Conservation (phyloP, 1,140 invertebrate genomes). For the Drosophila bocki region DNA sequence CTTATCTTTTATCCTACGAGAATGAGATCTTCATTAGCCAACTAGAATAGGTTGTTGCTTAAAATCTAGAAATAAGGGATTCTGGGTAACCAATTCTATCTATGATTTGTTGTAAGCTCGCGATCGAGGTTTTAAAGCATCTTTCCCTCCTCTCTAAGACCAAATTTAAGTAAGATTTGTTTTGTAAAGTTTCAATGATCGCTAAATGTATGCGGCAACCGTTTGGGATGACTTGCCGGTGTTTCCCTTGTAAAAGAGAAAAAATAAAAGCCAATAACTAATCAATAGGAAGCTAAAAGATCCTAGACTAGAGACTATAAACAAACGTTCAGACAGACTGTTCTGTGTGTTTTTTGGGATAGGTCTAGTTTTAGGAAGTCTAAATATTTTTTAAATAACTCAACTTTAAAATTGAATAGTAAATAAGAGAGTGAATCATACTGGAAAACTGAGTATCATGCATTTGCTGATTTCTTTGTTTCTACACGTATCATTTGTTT, state of each 20-base stretch:
- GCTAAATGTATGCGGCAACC: too few relatives aligned
- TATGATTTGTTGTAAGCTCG: too few relatives aligned
- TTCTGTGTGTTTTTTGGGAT: neutral
- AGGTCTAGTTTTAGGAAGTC: neutral
- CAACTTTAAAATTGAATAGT: neutral
- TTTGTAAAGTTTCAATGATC: too few relatives aligned
- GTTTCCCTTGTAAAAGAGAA: too few relatives aligned
- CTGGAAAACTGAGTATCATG: neutral
- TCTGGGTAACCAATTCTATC: neutral
- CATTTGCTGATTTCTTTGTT: neutral
- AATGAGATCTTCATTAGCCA: neutral
- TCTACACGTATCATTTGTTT: neutral
- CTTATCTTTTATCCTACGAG: conserved; percentile 2
- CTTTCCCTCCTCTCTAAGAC: too few relatives aligned
- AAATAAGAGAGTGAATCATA: neutral
- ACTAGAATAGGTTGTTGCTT: neutral
- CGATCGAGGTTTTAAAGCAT: too few relatives aligned
- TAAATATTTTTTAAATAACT: neutral
- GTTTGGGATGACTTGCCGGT: too few relatives aligned
- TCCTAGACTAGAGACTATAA: too few relatives aligned
- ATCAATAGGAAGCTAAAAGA: too few relatives aligned
- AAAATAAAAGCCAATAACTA: too few relatives aligned
- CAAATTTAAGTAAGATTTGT: too few relatives aligned
- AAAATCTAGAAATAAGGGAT: neutral
- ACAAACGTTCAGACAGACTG: too few relatives aligned